Conservation (phyloP, 2,113 vertebrate genomes). For the Podarcis cretensis region DNA sequence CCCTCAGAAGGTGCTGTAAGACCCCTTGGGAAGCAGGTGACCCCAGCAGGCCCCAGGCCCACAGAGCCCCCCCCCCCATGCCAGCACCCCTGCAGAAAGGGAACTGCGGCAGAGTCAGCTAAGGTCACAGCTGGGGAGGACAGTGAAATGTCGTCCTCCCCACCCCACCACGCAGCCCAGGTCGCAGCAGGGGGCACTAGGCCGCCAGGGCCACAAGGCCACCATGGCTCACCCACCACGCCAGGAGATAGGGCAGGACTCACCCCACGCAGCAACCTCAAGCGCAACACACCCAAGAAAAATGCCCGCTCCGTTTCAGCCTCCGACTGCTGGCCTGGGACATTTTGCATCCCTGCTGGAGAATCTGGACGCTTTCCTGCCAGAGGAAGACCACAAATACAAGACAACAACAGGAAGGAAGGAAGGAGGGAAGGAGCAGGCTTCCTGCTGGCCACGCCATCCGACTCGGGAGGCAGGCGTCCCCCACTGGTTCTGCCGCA, state of each 20-base stretch:
- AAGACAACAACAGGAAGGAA: constrained; percentile 70
- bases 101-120: too few relatives aligned
- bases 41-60: not conserved
- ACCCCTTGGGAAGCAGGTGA: not conserved
- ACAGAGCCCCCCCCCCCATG: too few relatives aligned
- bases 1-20: not conserved
- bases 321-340: not conserved
- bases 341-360: constrained; percentile 42
- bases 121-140: not conserved
- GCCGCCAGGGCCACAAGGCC: too few relatives aligned
- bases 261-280: not conserved
- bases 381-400: constrained; percentile 57
- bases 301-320: too few relatives aligned
- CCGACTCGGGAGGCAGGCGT: constrained; percentile 11
- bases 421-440: constrained; percentile 32
- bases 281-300: too few relatives aligned
- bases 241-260: not conserved
- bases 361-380: constrained; percentile 53
- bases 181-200: not conserved
- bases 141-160: not conserved
- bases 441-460: constrained; percentile 49
- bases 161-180: not conserved
- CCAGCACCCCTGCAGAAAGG: not conserved
- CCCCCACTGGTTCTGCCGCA: not conserved
- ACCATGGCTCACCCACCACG: too few relatives aligned